Evolutionary conservation across 2,113 vertebrate genomes (phyloP).

Genomic region (Mola mola): DNA sequence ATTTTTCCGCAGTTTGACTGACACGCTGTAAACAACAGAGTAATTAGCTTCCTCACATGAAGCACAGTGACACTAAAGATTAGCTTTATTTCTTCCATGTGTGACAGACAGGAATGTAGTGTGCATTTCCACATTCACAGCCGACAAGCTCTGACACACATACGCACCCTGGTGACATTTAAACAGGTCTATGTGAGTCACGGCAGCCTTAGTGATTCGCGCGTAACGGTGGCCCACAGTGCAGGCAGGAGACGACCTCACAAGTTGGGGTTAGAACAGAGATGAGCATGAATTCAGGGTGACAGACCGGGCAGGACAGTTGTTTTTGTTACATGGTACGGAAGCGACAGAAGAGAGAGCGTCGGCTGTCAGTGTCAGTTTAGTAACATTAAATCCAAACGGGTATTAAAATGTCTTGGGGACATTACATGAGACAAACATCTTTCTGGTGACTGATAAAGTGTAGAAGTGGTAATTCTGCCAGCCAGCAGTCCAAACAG

Average conservation of each 20-base stretch:
- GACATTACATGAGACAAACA: no score
- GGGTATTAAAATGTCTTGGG: no score
- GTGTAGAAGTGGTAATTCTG: no score
- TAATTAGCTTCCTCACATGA: slow-evolving; percentile 48
- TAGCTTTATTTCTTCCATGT: slow-evolving; percentile 27
- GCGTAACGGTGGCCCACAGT: slow-evolving; percentile 9
- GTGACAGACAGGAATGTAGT: slow-evolving; percentile 37
- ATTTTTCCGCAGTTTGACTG: slow-evolving; percentile 47
- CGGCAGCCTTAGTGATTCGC: slow-evolving; percentile 22
- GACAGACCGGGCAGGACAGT: slow-evolving; percentile 5
- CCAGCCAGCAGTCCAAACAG: no score
- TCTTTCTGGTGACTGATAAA: no score
- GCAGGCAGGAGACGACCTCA: slow-evolving; percentile 26
- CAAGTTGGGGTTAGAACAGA: slow-evolving; percentile 37
- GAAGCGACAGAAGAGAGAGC: background rate
- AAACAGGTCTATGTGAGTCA: slow-evolving; percentile 41
- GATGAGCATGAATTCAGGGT: slow-evolving; percentile 26
- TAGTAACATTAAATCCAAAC: no score
- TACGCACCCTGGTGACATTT: slow-evolving; percentile 52
- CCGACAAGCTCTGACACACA: slow-evolving; percentile 25
- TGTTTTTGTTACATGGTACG: slow-evolving; percentile 9
- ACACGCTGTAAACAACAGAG: slow-evolving; percentile 41
- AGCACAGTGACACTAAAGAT: slow-evolving; percentile 50
- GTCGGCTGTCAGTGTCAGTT: slow-evolving; percentile 7
- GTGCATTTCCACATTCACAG: slow-evolving; percentile 48